A percentile compares a stretch with the other conserved stretches of the same genome.
Conservation (phyloP, 2,797 vertebrate species). For the Sebastes nivosus region DNA sequence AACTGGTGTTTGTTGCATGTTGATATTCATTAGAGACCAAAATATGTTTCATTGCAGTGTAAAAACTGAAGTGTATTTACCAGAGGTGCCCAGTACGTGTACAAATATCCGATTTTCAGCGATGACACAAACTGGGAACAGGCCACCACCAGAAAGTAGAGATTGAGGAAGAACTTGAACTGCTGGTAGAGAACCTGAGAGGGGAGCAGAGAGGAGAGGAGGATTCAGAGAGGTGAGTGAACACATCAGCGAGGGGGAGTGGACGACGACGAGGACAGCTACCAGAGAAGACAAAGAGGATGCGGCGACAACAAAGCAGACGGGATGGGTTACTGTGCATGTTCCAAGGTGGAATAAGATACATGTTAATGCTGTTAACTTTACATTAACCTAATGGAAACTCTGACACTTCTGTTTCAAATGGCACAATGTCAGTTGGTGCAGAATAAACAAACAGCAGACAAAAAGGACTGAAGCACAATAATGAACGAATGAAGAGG, state of each 20-base stretch:
- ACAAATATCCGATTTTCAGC: constrained; percentile 96
- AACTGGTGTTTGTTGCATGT: neutral
- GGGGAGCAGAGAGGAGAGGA: constrained; percentile 19
- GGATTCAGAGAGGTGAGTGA: constrained; percentile 29
- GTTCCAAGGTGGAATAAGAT: constrained; percentile 35
- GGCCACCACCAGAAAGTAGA: constrained; percentile 97
- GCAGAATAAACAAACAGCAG: constrained; percentile 2
- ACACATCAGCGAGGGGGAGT: constrained; percentile 27
- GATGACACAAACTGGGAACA: constrained; percentile 97
- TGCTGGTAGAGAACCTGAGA: constrained; percentile 98
- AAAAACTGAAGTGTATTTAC: constrained; percentile 78
- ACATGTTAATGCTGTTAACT: constrained; percentile 46
- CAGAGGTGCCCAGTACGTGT: constrained; percentile 99
- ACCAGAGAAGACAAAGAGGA: constrained; percentile 34
- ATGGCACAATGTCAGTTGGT: neutral
- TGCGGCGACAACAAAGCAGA: constrained; percentile 9
- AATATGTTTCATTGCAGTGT: neutral
- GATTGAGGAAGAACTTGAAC: constrained; percentile 99
- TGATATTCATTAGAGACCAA: neutral
- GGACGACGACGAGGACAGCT: constrained; percentile 24
- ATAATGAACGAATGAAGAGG: neutral
- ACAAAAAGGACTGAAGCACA: neutral
- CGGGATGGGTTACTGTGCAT: constrained; percentile 41
- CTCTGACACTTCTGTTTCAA: constrained; percentile 38
- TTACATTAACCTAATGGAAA: constrained; percentile 72